Evolutionary conservation across 2,797 vertebrate genomes (phyloP).

Genomic region (Lacerta bilineata): DNA sequence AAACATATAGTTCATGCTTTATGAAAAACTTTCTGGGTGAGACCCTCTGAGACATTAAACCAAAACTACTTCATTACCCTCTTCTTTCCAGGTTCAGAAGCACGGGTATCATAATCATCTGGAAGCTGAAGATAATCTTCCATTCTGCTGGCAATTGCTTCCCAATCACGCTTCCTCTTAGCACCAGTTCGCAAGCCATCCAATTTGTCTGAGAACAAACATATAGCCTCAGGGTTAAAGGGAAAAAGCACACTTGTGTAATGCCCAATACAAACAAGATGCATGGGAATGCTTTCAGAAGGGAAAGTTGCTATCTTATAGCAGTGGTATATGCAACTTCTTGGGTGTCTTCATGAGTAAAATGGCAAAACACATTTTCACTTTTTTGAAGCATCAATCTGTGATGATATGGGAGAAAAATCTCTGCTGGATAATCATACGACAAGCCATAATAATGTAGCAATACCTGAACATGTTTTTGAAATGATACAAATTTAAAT

Average conservation of each 20-base stretch:
- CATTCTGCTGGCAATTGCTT: constrained; percentile 87
- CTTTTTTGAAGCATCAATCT: constrained; percentile 56
- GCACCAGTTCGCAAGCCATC: constrained; percentile 92
- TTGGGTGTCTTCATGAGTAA: constrained; percentile 54
- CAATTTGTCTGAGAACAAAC: constrained; percentile 93
- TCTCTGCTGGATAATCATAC: constrained; percentile 33
- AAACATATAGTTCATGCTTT: not conserved
- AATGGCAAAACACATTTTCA: constrained; percentile 67
- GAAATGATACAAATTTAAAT: constrained; percentile 53
- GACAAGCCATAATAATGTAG: constrained; percentile 46
- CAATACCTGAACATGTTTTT: constrained; percentile 39
- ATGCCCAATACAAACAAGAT: constrained; percentile 69
- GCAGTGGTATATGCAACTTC: constrained; percentile 65
- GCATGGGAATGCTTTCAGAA: constrained; percentile 64
- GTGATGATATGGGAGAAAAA: constrained; percentile 53
- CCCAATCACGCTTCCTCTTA: constrained; percentile 94
- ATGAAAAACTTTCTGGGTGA: not conserved
- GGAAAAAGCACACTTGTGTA: constrained; percentile 42
- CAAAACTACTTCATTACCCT: constrained; percentile 86
- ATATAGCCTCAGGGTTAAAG: constrained; percentile 80
- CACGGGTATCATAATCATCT: constrained; percentile 96
- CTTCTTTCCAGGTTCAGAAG: constrained; percentile 97
- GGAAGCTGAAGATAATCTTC: constrained; percentile 98
- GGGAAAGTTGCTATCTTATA: constrained; percentile 50
- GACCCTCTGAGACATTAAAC: constrained; percentile 1